Evolutionary conservation across 2,113 vertebrate genomes (phyloP).

Genomic region (Trematocara nigrifrons): DNA sequence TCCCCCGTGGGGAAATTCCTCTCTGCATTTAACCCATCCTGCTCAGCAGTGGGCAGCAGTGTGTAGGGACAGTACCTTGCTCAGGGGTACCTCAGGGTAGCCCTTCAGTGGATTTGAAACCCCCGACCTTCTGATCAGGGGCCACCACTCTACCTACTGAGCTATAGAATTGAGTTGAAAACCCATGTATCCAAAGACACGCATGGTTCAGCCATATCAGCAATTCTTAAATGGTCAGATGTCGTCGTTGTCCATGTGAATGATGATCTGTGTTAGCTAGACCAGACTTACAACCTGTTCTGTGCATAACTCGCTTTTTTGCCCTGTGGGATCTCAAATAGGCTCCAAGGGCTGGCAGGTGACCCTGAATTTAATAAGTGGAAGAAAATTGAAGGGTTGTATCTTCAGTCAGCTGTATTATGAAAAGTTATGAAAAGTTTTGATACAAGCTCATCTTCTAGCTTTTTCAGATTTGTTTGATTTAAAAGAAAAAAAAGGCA

Average conservation of each 20-base stretch:
- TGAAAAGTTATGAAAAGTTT: neutral
- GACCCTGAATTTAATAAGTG: neutral
- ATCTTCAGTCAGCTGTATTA: neutral
- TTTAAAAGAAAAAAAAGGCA: neutral
- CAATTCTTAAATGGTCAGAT: rapidly evolving
- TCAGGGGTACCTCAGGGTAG: neutral
- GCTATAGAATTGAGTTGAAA: neutral
- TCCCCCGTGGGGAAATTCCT: neutral
- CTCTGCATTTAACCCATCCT: neutral
- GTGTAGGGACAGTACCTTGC: neutral
- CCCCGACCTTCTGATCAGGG: neutral
- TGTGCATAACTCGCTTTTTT: neutral
- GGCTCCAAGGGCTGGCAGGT: rapidly evolving
- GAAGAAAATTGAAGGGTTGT: neutral
- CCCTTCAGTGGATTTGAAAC: neutral
- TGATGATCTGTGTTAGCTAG: neutral
- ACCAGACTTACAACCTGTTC: neutral
- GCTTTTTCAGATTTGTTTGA: neutral
- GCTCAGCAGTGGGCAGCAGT: neutral
- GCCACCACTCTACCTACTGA: neutral
- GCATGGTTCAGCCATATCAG: neutral
- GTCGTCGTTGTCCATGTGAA: neutral
- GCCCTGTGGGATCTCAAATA: neutral
- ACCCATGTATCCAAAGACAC: neutral
- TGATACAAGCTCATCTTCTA: neutral